A percentile compares a stretch with the other conserved stretches of the same genome.
Conservation (phyloP, 2,113 vertebrate species). For the Sturnus vulgaris region DNA sequence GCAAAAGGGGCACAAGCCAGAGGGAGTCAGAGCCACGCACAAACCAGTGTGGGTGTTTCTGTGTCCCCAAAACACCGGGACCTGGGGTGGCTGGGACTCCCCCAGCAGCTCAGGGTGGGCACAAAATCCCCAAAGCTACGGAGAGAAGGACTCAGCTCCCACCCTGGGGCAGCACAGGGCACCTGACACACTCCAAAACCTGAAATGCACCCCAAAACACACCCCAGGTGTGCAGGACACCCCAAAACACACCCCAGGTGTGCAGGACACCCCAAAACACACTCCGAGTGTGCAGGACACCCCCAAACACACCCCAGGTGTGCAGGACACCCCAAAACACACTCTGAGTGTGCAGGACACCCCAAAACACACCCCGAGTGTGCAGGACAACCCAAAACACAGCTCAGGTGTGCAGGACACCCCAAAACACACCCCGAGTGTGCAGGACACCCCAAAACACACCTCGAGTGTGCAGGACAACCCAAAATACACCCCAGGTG, state of each 20-base stretch:
- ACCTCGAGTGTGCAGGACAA: neutral
- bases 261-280: neutral
- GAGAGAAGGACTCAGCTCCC: neutral
- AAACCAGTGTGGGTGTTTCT: rapidly evolving
- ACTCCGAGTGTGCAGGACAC: rapidly evolving
- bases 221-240: rapidly evolving
- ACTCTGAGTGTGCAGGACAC: rapidly evolving
- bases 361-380: rapidly evolving
- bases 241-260: rapidly evolving
- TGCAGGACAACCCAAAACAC: no score
- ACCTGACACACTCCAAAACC: rapidly evolving
- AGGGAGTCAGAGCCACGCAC: neutral
- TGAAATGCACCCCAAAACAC: neutral
- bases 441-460: no score
- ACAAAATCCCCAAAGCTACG: neutral
- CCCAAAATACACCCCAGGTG: no score
- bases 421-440: no score
- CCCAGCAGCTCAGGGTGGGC: rapidly evolving
- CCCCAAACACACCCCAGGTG: no score
- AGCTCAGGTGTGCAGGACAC: no score
- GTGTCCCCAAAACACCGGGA: rapidly evolving
- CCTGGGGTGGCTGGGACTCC: rapidly evolving
- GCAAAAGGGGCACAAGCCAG: neutral
- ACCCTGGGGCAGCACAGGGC: neutral
- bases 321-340: no score